Evolutionary conservation across 2,113 vertebrate genomes (phyloP).

Genomic region (Rhinopomastus cyanomelas): DNA sequence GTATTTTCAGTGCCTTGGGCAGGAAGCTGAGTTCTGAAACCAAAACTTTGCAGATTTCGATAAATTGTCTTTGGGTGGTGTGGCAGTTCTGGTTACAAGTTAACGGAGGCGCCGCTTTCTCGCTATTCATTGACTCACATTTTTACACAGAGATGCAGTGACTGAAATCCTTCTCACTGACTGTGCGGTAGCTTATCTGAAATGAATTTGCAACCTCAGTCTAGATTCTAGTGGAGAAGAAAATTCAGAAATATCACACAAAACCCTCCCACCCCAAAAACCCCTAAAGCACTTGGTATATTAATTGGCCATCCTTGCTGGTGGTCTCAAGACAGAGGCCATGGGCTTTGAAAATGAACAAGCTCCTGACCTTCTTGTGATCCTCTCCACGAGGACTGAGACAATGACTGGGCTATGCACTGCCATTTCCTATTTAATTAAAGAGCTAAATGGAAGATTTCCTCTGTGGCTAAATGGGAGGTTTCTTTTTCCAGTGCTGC

Average conservation of each 20-base stretch:
- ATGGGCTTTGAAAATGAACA: constrained; percentile 47
- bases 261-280: neutral
- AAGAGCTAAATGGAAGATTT: constrained; percentile 64
- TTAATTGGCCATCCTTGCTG: constrained; percentile 60
- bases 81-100: neutral
- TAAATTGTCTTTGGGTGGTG: neutral
- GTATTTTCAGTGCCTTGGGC: neutral
- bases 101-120: neutral
- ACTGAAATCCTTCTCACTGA: neutral
- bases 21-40: neutral
- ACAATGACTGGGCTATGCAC: constrained; percentile 59
- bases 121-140: neutral
- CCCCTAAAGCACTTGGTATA: constrained; percentile 5
- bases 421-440: constrained; percentile 69
- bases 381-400: constrained; percentile 59
- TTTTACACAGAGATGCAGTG: neutral
- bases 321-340: constrained; percentile 49
- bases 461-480: constrained; percentile 64
- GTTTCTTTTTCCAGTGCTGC: constrained; percentile 44
- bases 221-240: neutral
- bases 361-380: constrained; percentile 64
- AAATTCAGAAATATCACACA: neutral
- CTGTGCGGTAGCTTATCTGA: neutral
- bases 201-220: constrained; percentile 2
- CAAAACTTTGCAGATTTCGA: neutral